phyloP scores from a whole-genome alignment of 1,140 invertebrate genomes.

The Macrobrachium nipponense region DNA sequence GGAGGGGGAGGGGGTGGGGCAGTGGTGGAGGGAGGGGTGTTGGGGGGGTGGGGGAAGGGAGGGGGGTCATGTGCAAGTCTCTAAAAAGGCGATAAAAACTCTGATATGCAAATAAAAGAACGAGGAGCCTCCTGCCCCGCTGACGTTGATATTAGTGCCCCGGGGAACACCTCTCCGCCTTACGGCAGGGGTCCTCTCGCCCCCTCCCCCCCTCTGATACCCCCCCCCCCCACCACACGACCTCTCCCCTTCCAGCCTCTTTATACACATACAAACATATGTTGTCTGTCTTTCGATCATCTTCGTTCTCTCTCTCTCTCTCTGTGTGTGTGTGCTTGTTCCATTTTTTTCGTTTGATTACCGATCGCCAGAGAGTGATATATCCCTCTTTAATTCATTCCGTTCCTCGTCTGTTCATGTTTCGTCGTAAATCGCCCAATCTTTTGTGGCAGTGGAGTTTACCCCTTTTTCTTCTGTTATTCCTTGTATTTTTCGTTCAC shows the following conservation, averaged over 20 bases:
- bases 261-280: not conserved
- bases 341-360: not conserved
- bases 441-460: too few relatives aligned
- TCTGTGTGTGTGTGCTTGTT: not conserved
- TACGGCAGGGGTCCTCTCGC: not conserved
- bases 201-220: not conserved
- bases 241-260: not conserved
- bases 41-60: too few relatives aligned
- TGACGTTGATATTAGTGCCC: constrained; percentile 52
- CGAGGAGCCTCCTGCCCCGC: constrained; percentile 11
- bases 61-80: not conserved
- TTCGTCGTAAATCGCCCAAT: too few relatives aligned
- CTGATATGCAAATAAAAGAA: constrained; percentile 57
- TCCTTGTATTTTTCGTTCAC: too few relatives aligned
- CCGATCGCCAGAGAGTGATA: too few relatives aligned
- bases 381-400: too few relatives aligned
- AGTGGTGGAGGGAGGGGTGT: too few relatives aligned
- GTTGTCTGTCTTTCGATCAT: not conserved
- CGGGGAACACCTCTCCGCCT: constrained; percentile 30
- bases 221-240: not conserved
- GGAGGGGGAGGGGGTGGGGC: too few relatives aligned
- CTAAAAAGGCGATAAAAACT: constrained; percentile 38
- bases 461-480: too few relatives aligned
- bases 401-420: too few relatives aligned
- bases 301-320: not conserved